phyloP scores from a whole-genome alignment of 1,140 invertebrate genomes.

The Arion vulgaris region DNA sequence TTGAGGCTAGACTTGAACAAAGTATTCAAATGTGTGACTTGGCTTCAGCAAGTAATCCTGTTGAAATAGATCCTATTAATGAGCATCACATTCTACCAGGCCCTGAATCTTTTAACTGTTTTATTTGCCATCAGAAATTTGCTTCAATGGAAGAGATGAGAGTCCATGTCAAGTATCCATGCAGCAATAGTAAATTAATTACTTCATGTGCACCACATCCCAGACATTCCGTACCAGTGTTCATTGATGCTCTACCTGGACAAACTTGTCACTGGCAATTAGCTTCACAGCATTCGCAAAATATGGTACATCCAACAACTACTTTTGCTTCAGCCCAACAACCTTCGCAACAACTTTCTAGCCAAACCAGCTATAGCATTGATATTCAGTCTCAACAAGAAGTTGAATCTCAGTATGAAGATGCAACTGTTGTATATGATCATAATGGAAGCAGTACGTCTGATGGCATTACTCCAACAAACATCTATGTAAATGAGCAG shows the following conservation, averaged over 20 bases:
- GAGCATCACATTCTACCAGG: slow-evolving; percentile 8
- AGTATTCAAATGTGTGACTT: slow-evolving; percentile 45
- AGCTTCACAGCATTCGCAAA: neutral
- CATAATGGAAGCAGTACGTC: neutral
- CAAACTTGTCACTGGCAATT: slow-evolving; percentile 2
- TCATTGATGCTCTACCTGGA: slow-evolving; percentile 23
- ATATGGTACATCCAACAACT: neutral
- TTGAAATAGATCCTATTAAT: slow-evolving; percentile 8
- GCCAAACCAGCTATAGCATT: neutral
- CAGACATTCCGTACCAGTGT: slow-evolving; percentile 12
- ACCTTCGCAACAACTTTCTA: neutral
- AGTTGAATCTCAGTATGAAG: slow-evolving; percentile 3
- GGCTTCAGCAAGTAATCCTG: slow-evolving; percentile 24
- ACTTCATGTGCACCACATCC: slow-evolving; percentile 23
- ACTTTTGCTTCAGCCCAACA: neutral
- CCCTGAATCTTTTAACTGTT: slow-evolving; percentile 44
- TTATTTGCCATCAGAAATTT: slow-evolving; percentile 58
- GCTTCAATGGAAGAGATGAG: slow-evolving; percentile 58
- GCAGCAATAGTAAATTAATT: slow-evolving; percentile 46
- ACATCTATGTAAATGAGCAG: slow-evolving; percentile 45
- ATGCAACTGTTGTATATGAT: neutral
- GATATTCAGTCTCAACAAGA: slow-evolving; percentile 19
- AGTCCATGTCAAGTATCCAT: slow-evolving; percentile 58
- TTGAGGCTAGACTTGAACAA: slow-evolving; percentile 36
- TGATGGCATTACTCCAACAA: slow-evolving; percentile 35